A percentile compares a stretch with the other conserved stretches of the same genome.
Evolutionary conservation across 2,888 invertebrate species (phyloP).

Genomic region (Hipparchia sbordonii): DNA sequence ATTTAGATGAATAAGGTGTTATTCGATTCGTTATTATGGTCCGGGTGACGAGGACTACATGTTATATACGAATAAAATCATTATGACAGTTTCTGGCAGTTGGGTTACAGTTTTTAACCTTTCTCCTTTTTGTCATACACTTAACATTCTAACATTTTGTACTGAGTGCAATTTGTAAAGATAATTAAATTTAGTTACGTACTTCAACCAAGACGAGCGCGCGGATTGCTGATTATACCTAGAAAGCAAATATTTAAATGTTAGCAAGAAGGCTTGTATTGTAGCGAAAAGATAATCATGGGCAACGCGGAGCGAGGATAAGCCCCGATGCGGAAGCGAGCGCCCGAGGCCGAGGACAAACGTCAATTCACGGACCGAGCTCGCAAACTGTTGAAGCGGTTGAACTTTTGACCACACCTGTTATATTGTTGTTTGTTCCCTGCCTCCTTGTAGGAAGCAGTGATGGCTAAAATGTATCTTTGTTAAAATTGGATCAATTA

Average conservation of each 20-base stretch:
- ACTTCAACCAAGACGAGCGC: conserved; percentile 80
- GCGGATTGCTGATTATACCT: conserved; percentile 82
- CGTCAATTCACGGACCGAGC: conserved; percentile 73
- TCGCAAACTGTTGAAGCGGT: conserved; percentile 61
- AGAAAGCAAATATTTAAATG: conserved; percentile 71
- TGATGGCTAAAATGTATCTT: background rate
- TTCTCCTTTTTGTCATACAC: no score
- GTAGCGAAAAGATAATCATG: conserved; percentile 75
- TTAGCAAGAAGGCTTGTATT: conserved; percentile 69
- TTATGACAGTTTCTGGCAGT: no score
- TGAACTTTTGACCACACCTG: conserved; percentile 47
- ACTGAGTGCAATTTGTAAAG: background rate
- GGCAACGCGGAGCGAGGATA: conserved; percentile 77
- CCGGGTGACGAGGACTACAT: no score
- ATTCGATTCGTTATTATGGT: no score
- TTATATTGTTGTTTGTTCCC: conserved; percentile 6
- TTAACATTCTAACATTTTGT: no score
- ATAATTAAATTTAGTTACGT: conserved; percentile 68
- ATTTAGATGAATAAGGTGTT: no score
- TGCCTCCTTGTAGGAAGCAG: background rate
- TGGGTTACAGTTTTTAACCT: no score
- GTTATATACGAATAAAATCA: no score
- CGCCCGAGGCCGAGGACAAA: conserved; percentile 77
- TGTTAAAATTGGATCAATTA: no score
- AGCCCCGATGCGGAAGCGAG: conserved; percentile 76